A percentile compares a stretch with the other conserved stretches of the same genome.
Conservation (phyloP, 2,113 vertebrate species). For the Chaetodon trifascialis region DNA sequence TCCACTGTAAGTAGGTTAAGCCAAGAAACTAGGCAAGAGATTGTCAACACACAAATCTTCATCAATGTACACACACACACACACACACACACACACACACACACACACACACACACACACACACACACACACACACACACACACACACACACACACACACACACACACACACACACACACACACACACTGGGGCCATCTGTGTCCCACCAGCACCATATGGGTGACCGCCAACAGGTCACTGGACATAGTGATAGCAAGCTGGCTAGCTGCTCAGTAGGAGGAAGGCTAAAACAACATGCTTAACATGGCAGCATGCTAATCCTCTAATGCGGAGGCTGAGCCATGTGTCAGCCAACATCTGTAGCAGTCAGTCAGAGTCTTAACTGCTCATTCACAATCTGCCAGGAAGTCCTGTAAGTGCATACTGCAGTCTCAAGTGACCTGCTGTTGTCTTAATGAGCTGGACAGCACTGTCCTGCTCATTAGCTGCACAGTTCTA, state of each 20-base stretch:
- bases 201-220: slow-evolving; percentile 79
- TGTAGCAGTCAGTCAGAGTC: slow-evolving; percentile 29
- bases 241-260: slow-evolving; percentile 56
- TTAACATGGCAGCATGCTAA: slow-evolving; percentile 47
- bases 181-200: slow-evolving; percentile 82
- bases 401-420: not conserved
- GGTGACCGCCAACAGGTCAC: slow-evolving; percentile 53
- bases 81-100: slow-evolving; percentile 21
- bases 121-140: slow-evolving; percentile 1
- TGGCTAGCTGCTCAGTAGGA: slow-evolving; percentile 10
- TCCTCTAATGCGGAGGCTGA: slow-evolving; percentile 28
- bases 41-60: slow-evolving; percentile 40
- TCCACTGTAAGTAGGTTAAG: slow-evolving; percentile 48
- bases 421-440: slow-evolving; percentile 3
- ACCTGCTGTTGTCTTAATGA: not conserved
- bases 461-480: not conserved
- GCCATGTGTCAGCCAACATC: slow-evolving; percentile 47
- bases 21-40: slow-evolving; percentile 24
- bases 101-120: not conserved
- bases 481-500: not conserved
- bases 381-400: slow-evolving; percentile 30
- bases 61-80: slow-evolving; percentile 14
- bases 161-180: slow-evolving; percentile 1
- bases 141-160: too few relatives aligned
- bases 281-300: slow-evolving; percentile 26